A percentile compares a stretch with the other conserved stretches of the same genome.
Evolutionary conservation across 2,888 invertebrate species (phyloP).

Genomic region (Dusona sp.): DNA sequence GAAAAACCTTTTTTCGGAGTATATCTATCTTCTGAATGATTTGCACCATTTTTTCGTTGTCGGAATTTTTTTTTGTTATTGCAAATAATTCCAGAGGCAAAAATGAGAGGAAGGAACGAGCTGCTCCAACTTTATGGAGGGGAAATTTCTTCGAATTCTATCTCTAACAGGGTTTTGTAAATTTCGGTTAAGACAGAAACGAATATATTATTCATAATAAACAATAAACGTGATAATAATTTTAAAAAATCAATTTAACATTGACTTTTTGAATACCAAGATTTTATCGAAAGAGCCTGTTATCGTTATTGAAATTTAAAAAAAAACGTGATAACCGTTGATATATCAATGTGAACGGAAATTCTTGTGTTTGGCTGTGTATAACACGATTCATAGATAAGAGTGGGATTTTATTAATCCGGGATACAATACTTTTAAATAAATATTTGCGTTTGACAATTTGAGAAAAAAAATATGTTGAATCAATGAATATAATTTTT

Average conservation of each 20-base stretch:
- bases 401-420: background rate
- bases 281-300: background rate
- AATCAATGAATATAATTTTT: too few species aligned
- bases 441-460: too few species aligned
- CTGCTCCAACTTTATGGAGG: too few species aligned
- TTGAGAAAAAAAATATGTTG: too few species aligned
- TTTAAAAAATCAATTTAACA: background rate
- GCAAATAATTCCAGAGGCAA: too few species aligned
- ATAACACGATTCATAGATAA: background rate
- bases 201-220: background rate
- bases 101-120: too few species aligned
- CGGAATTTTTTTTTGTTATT: too few species aligned
- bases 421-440: background rate
- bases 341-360: background rate
- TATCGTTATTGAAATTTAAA: background rate
- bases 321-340: conserved; percentile 1
- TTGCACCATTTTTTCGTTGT: too few species aligned
- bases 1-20: too few species aligned
- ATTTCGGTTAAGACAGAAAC: background rate
- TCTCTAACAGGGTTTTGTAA: too few species aligned
- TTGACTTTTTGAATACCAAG: background rate
- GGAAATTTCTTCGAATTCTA: background rate
- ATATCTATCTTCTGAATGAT: too few species aligned
- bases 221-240: background rate
- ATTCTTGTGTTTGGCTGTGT: background rate